Conservation (phyloP, 2,113 vertebrate species). For the Hypomesus transpacificus region DNA sequence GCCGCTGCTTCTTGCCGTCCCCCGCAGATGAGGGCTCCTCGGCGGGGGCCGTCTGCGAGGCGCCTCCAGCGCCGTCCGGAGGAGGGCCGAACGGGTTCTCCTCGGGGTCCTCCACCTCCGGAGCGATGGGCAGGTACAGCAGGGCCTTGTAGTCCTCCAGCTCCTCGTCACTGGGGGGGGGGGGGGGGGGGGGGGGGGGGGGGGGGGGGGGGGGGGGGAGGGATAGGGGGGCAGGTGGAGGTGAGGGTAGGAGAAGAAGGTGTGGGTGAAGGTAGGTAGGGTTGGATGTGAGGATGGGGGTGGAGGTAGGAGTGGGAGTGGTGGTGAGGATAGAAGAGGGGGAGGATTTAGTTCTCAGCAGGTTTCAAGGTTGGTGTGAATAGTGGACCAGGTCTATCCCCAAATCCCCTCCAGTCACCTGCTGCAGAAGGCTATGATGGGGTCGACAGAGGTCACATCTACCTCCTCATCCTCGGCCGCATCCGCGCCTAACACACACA, state of each 20-base stretch:
- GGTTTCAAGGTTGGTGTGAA: no score
- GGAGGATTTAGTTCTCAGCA: no score
- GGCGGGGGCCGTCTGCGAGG: slow-evolving; percentile 62
- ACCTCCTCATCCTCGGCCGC: slow-evolving; percentile 96
- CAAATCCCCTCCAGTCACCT: slow-evolving; percentile 67
- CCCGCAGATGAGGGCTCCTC: slow-evolving; percentile 73
- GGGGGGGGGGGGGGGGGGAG: not conserved
- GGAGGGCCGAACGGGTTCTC: slow-evolving; percentile 96
- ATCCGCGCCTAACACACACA: slow-evolving; percentile 79
- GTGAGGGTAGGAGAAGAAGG: not conserved
- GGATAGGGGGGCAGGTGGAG: not conserved
- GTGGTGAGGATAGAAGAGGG: no score
- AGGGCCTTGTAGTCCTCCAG: slow-evolving; percentile 93
- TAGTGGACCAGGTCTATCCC: no score
- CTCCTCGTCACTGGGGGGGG: slow-evolving; percentile 84
- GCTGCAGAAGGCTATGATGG: slow-evolving; percentile 94
- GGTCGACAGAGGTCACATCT: slow-evolving; percentile 94
- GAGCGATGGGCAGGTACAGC: slow-evolving; percentile 94
- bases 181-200: not conserved
- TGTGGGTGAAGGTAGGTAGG: no score
- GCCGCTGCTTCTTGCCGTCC: slow-evolving; percentile 87
- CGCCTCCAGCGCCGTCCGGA: slow-evolving; percentile 74
- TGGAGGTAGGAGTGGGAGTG: no score
- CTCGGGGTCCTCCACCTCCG: slow-evolving; percentile 97
- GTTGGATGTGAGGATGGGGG: no score